phyloP scores from a whole-genome alignment of 2,888 invertebrate genomes.

The Nephrotoma flavescens region DNA sequence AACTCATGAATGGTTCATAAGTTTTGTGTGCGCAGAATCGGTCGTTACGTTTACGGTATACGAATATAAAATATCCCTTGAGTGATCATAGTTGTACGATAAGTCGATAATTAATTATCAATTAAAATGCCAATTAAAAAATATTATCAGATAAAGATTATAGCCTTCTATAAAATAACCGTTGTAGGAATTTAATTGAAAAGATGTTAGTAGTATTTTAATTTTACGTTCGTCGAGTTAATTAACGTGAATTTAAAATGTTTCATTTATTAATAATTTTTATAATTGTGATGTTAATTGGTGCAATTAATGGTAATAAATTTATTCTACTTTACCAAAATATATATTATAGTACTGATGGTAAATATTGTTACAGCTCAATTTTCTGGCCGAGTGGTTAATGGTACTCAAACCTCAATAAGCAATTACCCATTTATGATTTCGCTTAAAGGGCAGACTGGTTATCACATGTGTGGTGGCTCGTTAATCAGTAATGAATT shows the following conservation, averaged over 20 bases:
- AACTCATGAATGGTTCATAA: neutral
- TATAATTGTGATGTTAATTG: neutral
- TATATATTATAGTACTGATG: no score
- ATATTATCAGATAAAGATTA: neutral
- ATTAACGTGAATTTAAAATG: neutral
- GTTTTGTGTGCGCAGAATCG: neutral
- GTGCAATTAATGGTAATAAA: neutral
- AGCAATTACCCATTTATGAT: neutral
- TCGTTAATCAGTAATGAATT: neutral
- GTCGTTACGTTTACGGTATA: neutral
- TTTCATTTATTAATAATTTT: neutral
- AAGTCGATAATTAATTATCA: neutral
- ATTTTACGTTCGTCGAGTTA: neutral
- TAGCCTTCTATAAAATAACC: neutral
- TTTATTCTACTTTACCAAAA: no score
- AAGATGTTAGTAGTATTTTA: neutral
- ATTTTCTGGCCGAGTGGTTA: neutral
- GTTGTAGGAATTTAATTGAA: neutral
- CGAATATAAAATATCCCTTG: neutral
- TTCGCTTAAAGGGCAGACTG: neutral
- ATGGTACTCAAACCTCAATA: neutral
- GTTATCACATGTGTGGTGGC: slow-evolving; percentile 3
- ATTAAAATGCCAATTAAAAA: neutral
- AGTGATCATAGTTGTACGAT: neutral
- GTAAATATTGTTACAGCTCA: neutral